A percentile compares a stretch with the other conserved stretches of the same genome.
Conservation (phyloP, 2,888 invertebrate genomes). For the Noctua fimbriata region DNA sequence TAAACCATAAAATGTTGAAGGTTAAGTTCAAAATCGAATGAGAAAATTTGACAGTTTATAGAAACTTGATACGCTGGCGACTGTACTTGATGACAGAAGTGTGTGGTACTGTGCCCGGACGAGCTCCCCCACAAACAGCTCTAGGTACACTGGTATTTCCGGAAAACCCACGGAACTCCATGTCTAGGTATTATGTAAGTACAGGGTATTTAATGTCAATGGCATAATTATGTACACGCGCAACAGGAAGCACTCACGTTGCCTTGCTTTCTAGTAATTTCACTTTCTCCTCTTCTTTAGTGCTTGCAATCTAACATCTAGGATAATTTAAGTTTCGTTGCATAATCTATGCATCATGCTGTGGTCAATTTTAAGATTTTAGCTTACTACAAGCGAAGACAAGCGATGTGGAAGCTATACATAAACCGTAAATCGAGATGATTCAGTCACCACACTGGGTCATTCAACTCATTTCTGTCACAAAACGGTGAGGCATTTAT, state of each 20-base stretch:
- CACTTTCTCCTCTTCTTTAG: slow-evolving; percentile 56
- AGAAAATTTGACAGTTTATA: too few species aligned
- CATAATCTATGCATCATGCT: slow-evolving; percentile 45
- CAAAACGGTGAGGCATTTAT: too few species aligned
- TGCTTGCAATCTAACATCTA: slow-evolving; percentile 43
- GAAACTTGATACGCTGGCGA: too few species aligned
- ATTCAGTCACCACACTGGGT: background rate
- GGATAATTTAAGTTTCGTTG: slow-evolving; percentile 54
- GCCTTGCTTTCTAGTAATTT: slow-evolving; percentile 41
- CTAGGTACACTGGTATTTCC: background rate
- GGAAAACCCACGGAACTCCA: slow-evolving; percentile 15
- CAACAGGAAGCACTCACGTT: slow-evolving; percentile 43
- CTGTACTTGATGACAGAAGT: too few species aligned
- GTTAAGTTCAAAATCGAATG: too few species aligned
- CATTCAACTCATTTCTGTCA: background rate
- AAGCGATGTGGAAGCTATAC: background rate
- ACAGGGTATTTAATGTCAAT: slow-evolving; percentile 38
- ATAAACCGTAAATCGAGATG: too few species aligned
- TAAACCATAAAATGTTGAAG: too few species aligned
- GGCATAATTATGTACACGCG: slow-evolving; percentile 34
- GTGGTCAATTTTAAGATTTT: slow-evolving; percentile 37
- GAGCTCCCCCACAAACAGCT: background rate
- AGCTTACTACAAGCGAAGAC: background rate
- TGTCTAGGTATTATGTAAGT: slow-evolving; percentile 28
- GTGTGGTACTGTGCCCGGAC: too few species aligned